Conservation (phyloP, 2,888 invertebrate species). For the Ctenicera cuprea region DNA sequence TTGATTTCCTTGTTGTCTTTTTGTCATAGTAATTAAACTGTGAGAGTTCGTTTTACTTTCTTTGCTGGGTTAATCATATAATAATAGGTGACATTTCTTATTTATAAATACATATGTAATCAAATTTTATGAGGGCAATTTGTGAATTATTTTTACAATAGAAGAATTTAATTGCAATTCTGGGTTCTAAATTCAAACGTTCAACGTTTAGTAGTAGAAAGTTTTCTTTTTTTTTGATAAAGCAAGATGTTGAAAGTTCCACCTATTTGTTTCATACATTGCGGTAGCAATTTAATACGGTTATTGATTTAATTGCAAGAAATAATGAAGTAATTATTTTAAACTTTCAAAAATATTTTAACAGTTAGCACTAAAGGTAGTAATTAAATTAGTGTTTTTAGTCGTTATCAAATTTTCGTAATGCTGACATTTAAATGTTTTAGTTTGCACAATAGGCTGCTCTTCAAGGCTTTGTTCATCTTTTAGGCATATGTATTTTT, state of each 20-base stretch:
- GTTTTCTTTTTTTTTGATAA: constrained; percentile 3
- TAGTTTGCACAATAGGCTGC: not conserved
- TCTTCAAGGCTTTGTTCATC: not conserved
- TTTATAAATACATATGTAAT: too few relatives aligned
- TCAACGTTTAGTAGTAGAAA: not conserved
- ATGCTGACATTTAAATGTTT: not conserved
- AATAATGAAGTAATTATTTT: too few relatives aligned
- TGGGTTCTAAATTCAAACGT: too few relatives aligned
- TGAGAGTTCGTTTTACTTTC: constrained; percentile 3
- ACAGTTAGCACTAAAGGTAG: too few relatives aligned
- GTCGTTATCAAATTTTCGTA: too few relatives aligned
- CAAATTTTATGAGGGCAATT: too few relatives aligned
- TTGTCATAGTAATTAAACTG: not conserved
- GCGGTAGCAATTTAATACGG: too few relatives aligned
- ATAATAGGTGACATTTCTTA: not conserved
- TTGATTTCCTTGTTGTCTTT: constrained; percentile 2
- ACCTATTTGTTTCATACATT: not conserved
- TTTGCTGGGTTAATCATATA: not conserved
- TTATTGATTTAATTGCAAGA: too few relatives aligned
- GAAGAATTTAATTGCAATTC: too few relatives aligned
- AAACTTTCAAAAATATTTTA: too few relatives aligned
- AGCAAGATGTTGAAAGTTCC: constrained; percentile 14
- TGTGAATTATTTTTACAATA: too few relatives aligned
- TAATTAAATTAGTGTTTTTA: too few relatives aligned
- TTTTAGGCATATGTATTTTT: not conserved